Evolutionary conservation across 1,140 invertebrate genomes (phyloP), one percentile per base, ranked within the genome.

Genomic region (Ceratoteleas bidentatus): DNA sequence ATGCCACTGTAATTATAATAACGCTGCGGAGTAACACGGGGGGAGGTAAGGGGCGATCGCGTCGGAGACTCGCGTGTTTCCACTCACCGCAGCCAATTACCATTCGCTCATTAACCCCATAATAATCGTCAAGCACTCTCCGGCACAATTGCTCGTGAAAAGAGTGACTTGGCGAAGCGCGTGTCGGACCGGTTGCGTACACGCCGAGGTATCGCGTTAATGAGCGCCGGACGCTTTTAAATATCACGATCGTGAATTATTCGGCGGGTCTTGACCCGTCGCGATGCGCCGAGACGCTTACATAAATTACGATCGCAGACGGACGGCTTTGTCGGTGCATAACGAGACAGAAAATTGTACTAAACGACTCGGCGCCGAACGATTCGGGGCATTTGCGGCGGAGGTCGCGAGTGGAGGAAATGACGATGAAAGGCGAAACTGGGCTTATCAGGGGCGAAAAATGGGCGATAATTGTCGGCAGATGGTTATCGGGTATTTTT

Each of bases 91-190:
- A 87, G 87, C 86, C 85, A 88, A 89, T 88, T 89, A 88, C 83
- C 83, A 76, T 73, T 86, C 83, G 81, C 88, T 89, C 88, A 88
- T 88, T 89, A 88, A 88, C 87, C 83, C 74, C 75, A 85, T 85
- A 88, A 88, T 88, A 88, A 89, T 88, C 87, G 83, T 87, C 83
- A 50, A 81, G 81, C 70, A 77, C 81, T 76, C 81, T 79, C 60
- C 57, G 73, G 52, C 69, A 81, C 84, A 87, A 89, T 88, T 85
- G 85, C 79, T 83, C 72, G 54, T 80, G 76, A 87, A 88, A 87
- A 87, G 54, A 69, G 66, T 52, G 32, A 47, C 64, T 52, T 47
- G 62, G 49, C 53, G 57, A 62, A 66, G 56, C 45, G 40, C 76
- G 66, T 49, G 52, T 66, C 45, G 15, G 38, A 49, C 53, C 40